Base-by-base conservation (phyloP, 1,140 invertebrate genomes). In the Drosophila santomea region DNA sequence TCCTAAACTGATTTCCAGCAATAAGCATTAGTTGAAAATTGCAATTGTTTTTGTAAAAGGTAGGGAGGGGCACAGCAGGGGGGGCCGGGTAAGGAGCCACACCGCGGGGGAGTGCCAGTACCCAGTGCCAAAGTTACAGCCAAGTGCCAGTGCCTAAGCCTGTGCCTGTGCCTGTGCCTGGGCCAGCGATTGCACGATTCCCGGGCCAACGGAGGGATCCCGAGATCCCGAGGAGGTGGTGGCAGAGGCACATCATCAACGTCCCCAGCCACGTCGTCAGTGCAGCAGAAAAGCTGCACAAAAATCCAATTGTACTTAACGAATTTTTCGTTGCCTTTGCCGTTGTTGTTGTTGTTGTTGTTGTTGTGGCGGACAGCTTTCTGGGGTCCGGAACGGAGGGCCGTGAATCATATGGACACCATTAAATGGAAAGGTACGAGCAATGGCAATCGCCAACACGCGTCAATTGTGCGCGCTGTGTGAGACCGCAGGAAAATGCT, bases 11-110 rank as follows among this genome's bases (percentile, higher is more conserved):
- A 88, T 91, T 91, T 91, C 85, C 85, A 90, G 85, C 90, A 91
- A 91, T 91, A 91, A 91, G 90, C 90, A 91, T 90, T 91, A 91
- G 90, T 78, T 90, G 72, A 91, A 91, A 91, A 90, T 91, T 88
- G 85, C 80, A 90, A 90, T 91, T 90, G 90, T 88, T 89, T 89
- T 90, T 84, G 59, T 38, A 68, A 68, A 75, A 43, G 56, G 38
- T 17, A 52, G 8, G 55, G 15, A 59, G 72, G 45, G 47, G 51
- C 28, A 7, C 48, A 7, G 47, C 8, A 2, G 14, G 47, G 47
- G 10, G 14, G 39, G 32, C 32, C 7, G 32, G 57, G 51, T 23
- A 38, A 20, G 61, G 66, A 69, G 75, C 64, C 67, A 60, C 85
- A 85, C 85, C 78, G 81, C 85, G 85, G 81, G 85, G 85, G 78